Evolutionary conservation across 2,797 vertebrate genomes (phyloP).

Genomic region (Scleropages formosus): DNA sequence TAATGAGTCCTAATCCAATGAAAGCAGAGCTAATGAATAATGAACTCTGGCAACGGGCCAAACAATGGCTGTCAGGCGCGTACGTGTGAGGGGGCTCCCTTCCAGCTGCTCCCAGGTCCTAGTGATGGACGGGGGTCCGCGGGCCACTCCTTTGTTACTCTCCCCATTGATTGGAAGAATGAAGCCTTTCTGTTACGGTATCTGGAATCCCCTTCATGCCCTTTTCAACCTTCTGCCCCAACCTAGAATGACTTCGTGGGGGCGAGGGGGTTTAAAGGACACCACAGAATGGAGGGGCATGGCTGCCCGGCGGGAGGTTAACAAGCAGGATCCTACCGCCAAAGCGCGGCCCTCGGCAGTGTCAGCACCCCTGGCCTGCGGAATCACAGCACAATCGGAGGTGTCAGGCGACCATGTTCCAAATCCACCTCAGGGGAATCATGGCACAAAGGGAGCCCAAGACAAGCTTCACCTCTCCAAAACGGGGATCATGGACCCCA

Average conservation of each 20-base stretch:
- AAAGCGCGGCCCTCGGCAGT: slow-evolving; percentile 49
- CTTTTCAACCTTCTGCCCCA: slow-evolving; percentile 24
- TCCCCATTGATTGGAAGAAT: slow-evolving; percentile 44
- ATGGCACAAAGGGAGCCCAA: slow-evolving; percentile 27
- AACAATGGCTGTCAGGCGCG: slow-evolving; percentile 51
- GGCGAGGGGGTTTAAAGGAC: slow-evolving; percentile 26
- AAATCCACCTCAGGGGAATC: slow-evolving; percentile 42
- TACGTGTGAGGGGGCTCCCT: slow-evolving; percentile 36
- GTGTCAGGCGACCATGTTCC: slow-evolving; percentile 45
- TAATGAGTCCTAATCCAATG: slow-evolving; percentile 56
- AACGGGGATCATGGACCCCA: neutral
- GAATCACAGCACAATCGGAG: slow-evolving; percentile 47
- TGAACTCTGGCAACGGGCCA: slow-evolving; percentile 44
- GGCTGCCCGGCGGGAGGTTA: slow-evolving; percentile 55
- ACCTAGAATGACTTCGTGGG: slow-evolving; percentile 26
- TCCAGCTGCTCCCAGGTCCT: slow-evolving; percentile 51
- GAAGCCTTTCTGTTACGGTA: slow-evolving; percentile 41
- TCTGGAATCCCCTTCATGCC: slow-evolving; percentile 43
- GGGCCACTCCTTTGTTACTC: slow-evolving; percentile 50
- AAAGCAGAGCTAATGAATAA: slow-evolving; percentile 58
- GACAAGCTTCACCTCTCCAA: slow-evolving; percentile 9
- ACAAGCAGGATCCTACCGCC: slow-evolving; percentile 56
- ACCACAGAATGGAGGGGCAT: slow-evolving; percentile 52
- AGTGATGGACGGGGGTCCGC: slow-evolving; percentile 43
- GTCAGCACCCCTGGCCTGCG: slow-evolving; percentile 46